phyloP scores from a whole-genome alignment of 2,888 invertebrate genomes.

The Myopa tessellatipennis region DNA sequence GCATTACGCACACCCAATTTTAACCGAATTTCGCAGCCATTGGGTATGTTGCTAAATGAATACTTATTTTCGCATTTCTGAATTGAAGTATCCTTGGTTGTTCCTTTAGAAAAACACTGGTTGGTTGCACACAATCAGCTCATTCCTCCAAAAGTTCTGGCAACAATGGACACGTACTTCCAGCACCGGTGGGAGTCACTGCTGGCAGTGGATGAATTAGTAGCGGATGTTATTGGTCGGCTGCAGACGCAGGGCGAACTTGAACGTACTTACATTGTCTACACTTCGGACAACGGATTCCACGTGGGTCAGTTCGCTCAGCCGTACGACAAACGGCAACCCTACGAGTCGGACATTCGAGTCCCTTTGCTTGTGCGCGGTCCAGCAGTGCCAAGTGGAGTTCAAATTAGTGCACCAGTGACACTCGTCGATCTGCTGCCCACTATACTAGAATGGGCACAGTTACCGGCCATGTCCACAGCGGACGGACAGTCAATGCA shows the following conservation, averaged over 20 bases:
- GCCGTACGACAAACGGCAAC: slow-evolving; percentile 89
- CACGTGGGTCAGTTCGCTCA: slow-evolving; percentile 91
- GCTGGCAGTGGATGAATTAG: slow-evolving; percentile 88
- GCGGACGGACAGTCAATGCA: slow-evolving; percentile 76
- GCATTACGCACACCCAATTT: slow-evolving; percentile 78
- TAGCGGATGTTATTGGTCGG: slow-evolving; percentile 73
- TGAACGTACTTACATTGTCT: slow-evolving; percentile 83
- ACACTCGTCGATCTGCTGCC: slow-evolving; percentile 86
- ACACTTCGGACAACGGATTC: slow-evolving; percentile 91
- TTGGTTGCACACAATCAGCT: slow-evolving; percentile 74
- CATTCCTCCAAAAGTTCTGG: slow-evolving; percentile 72
- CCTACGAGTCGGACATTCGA: slow-evolving; percentile 89
- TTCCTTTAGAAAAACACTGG: slow-evolving; percentile 85
- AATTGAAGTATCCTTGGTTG: neutral
- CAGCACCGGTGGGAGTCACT: slow-evolving; percentile 82
- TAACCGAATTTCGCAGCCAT: slow-evolving; percentile 69
- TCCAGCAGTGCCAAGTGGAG: slow-evolving; percentile 73
- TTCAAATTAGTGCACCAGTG: slow-evolving; percentile 71
- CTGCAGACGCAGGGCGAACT: slow-evolving; percentile 72
- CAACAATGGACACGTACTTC: slow-evolving; percentile 77
- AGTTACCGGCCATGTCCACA: slow-evolving; percentile 68
- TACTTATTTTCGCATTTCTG: neutral
- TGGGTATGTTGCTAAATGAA: slow-evolving; percentile 47
- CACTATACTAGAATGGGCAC: slow-evolving; percentile 81
- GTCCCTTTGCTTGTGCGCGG: slow-evolving; percentile 84